Evolutionary conservation across 2,797 vertebrate genomes (phyloP).

Genomic region (Acanthiza pusilla): DNA sequence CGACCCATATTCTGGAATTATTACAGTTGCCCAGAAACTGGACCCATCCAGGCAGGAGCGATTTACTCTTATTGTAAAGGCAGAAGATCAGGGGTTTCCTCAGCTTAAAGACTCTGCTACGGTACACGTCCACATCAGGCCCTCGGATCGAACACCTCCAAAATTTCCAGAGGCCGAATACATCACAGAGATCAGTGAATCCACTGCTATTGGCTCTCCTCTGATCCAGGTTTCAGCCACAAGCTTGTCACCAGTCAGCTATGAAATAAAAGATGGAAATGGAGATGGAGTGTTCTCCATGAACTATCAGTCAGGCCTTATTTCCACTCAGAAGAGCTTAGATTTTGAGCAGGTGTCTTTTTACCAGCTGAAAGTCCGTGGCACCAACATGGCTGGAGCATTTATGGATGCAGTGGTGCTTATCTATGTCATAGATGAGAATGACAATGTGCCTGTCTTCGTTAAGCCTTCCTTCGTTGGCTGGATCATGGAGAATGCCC

Average conservation of each 20-base stretch:
- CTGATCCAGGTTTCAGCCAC: constrained; percentile 81
- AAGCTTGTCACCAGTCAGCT: constrained; percentile 84
- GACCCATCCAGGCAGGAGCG: constrained; percentile 74
- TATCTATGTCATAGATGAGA: constrained; percentile 90
- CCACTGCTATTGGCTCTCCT: constrained; percentile 75
- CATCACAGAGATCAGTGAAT: constrained; percentile 89
- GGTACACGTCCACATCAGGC: constrained; percentile 76
- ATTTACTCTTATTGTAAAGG: constrained; percentile 86
- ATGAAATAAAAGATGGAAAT: constrained; percentile 87
- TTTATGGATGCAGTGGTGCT: constrained; percentile 75
- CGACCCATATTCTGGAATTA: constrained; percentile 79
- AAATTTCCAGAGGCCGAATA: constrained; percentile 84
- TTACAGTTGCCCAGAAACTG: constrained; percentile 80
- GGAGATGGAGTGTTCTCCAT: constrained; percentile 82
- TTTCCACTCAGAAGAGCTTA: constrained; percentile 80
- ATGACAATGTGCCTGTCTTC: constrained; percentile 89
- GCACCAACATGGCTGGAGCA: constrained; percentile 81
- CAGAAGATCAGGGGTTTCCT: constrained; percentile 88
- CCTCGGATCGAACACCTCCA: constrained; percentile 85
- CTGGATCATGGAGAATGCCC: constrained; percentile 85
- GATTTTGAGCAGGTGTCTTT: constrained; percentile 85
- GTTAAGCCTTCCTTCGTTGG: constrained; percentile 78
- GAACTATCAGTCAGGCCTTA: constrained; percentile 85
- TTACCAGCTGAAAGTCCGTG: constrained; percentile 85
- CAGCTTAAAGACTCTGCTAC: constrained; percentile 83